Evolutionary conservation across 2,888 invertebrate genomes (phyloP), one percentile per base, ranked within the genome.

Genomic region (Agrypnus murinus): DNA sequence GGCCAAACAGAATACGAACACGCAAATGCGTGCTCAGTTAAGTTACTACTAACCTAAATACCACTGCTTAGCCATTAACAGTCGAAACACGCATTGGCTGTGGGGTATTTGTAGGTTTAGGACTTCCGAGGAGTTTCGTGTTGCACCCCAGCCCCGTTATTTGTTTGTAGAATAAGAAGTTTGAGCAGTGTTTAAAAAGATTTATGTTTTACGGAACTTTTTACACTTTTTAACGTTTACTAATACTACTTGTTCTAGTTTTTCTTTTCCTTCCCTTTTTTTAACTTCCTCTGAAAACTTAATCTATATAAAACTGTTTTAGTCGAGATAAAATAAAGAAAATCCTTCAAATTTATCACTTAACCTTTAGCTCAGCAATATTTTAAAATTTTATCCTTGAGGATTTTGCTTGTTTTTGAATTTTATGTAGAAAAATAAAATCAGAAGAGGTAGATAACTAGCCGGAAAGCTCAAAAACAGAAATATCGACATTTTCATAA

Each of bases 1-100:
- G n/a, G n/a, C n/a, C 50, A 64, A 46, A 62, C 40, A 50, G 59
- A 65, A 59, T 32, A 14, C 36, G 32, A 60, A 40, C 69, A 65
- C 65, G 65, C 69, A 69, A 53, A 65, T 69, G 64, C 65, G 69
- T 69, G 64, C 59, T 36, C 31, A 15, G 32, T 19, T 58, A 59
- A 69, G 64, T 65, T 69, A 64, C 69, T 69, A 64, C 64, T 69
- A 69, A 69, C 69, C 69, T 59, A 64, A 64, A 64, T 69, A 69
- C 58, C 46, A 19, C 46, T 32, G 45, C 38, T 58, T 57, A 45
- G 57, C 45, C 62, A 64, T 69, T 64, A 64, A 40, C 32, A 69
- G 64, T 64, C 69, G 40, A 50, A 64, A 58, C 69, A 69, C 64
- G 69, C 63, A 50, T 64, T 32, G 19, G 48, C 25, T 43, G 59